Conservation (phyloP, 2,797 vertebrate species). For the Phalanger gymnotis region DNA sequence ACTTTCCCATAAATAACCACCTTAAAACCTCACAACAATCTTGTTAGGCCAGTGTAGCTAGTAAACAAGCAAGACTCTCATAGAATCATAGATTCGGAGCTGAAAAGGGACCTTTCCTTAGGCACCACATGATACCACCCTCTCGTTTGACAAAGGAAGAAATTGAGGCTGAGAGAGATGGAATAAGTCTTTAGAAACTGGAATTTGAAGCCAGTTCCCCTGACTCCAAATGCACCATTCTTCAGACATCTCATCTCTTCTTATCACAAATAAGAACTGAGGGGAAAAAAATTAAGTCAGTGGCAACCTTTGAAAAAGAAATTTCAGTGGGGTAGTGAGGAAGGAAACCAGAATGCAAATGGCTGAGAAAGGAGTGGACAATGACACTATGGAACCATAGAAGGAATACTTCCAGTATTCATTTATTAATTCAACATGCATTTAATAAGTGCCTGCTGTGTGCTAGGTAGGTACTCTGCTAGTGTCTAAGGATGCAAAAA, state of each 20-base stretch:
- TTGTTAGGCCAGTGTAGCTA: not conserved
- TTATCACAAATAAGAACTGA: not conserved
- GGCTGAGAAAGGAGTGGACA: not conserved
- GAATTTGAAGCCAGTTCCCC: not conserved
- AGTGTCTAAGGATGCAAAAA: not conserved
- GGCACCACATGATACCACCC: not conserved
- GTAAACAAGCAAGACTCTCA: not conserved
- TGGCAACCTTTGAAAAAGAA: not conserved
- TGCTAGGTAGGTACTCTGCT: not conserved
- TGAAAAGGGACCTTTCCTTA: not conserved
- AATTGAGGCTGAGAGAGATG: not conserved
- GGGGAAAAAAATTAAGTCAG: not conserved
- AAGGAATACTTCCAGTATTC: not conserved
- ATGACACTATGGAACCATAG: not conserved
- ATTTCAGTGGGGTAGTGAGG: not conserved
- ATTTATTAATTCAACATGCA: not conserved
- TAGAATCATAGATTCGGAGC: not conserved
- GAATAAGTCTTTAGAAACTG: not conserved
- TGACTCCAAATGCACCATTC: not conserved
- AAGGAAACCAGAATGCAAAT: not conserved
- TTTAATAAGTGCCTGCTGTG: not conserved
- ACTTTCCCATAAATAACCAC: not conserved
- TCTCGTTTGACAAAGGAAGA: not conserved
- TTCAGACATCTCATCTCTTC: not conserved
- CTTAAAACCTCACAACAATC: not conserved